These are phyloP conservation scores for Ptychoptera contaminata DNA, from an alignment of 2,888 invertebrate species.

Conservation along the genomic window DNA sequence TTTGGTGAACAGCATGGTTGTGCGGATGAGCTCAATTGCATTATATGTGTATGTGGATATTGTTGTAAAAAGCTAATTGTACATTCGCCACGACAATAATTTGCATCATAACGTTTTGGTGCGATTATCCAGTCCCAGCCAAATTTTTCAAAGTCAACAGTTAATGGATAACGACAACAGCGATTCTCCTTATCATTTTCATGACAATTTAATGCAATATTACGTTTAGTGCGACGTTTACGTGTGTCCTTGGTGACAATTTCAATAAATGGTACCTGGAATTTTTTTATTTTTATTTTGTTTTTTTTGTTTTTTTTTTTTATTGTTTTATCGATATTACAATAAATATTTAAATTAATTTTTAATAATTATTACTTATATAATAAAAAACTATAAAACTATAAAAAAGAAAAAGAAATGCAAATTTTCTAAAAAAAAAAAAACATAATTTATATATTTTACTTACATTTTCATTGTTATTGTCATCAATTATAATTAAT, in stretches of 20 bases:
- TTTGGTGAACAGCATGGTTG: constrained; percentile 89
- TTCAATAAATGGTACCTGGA: constrained; percentile 27
- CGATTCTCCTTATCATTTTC: constrained; percentile 55
- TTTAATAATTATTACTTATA: too few species aligned
- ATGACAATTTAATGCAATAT: constrained; percentile 68
- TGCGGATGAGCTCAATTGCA: constrained; percentile 65
- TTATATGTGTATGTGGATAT: constrained; percentile 77
- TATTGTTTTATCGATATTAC: background rate
- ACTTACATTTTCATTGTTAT: constrained; percentile 36
- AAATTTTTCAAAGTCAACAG: constrained; percentile 72
- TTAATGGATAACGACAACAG: constrained; percentile 88
- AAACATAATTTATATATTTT: too few species aligned
- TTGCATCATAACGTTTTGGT: constrained; percentile 85
- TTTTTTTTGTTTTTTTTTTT: background rate
- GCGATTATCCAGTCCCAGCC: constrained; percentile 98
- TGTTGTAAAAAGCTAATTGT: constrained; percentile 73
- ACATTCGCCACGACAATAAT: constrained; percentile 93
- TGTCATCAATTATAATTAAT: constrained; percentile 47
- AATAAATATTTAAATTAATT: background rate
- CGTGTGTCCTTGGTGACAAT: constrained; percentile 25
- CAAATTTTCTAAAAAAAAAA: too few species aligned
- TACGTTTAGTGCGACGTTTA: constrained; percentile 54
- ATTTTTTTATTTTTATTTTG: background rate
- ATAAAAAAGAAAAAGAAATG: too few species aligned
- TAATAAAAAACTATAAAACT: too few species aligned